phyloP scores from a whole-genome alignment of 2,888 invertebrate species.

The Melanostoma scalare region DNA sequence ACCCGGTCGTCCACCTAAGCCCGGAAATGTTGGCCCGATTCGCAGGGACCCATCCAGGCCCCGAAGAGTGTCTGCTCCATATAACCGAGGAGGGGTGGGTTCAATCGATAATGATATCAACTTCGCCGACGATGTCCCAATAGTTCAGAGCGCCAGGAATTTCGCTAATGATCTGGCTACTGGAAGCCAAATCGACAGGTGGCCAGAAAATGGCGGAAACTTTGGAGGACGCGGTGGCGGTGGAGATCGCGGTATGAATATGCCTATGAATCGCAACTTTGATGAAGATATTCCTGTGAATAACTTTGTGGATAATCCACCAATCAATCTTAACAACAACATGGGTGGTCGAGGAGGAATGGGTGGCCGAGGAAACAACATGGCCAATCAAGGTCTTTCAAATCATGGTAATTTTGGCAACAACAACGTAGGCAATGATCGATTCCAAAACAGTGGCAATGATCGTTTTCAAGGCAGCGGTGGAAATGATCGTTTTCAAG shows the following conservation, averaged over 20 bases:
- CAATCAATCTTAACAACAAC: slow-evolving; percentile 28
- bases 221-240: slow-evolving; percentile 69
- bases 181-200: slow-evolving; percentile 42
- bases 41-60: slow-evolving; percentile 45
- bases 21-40: slow-evolving; percentile 47
- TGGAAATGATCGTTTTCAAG: slow-evolving; percentile 34
- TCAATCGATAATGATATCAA: slow-evolving; percentile 69
- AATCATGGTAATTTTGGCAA: slow-evolving; percentile 54
- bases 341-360: slow-evolving; percentile 14
- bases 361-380: not conserved
- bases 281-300: slow-evolving; percentile 57
- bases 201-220: slow-evolving; percentile 64
- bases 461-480: slow-evolving; percentile 21
- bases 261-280: slow-evolving; percentile 58
- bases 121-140: slow-evolving; percentile 64
- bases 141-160: slow-evolving; percentile 67
- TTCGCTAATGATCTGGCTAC: slow-evolving; percentile 51
- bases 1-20: slow-evolving; percentile 19
- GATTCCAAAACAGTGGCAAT: slow-evolving; percentile 15
- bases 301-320: slow-evolving; percentile 46
- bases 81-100: slow-evolving; percentile 49
- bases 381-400: slow-evolving; percentile 26
- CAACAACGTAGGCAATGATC: slow-evolving; percentile 9
- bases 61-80: slow-evolving; percentile 26
- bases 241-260: slow-evolving; percentile 68